Base-by-base conservation (phyloP, 1,140 invertebrate genomes). In the Contarinia nasturtii region DNA sequence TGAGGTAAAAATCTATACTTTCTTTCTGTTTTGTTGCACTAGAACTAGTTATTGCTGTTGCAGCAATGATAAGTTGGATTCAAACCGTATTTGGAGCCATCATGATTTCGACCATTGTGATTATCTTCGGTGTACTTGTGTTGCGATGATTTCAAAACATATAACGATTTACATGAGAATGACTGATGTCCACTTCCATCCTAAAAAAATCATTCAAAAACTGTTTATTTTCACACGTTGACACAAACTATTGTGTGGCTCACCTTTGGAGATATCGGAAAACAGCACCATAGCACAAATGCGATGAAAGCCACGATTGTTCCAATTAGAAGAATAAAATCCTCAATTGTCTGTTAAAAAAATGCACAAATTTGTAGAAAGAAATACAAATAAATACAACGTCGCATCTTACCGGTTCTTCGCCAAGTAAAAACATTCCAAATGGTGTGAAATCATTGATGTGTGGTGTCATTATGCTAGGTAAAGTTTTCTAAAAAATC, bases 281-380 rank as follows among this genome's bases (percentile, higher is more conserved):
- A 76, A 55, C 73, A 76, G 54, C 73, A 76, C 73, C 73, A 76
- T 11, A 76, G 55, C 22, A 76, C 67, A 55, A 76, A 76, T 11
- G 73, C 73, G 46, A 76, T 65, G 56, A 75, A 76, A 33, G 73
- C 73, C 44, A 76, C 73, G 49, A 74, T 56, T 12, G 74, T 75
- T n/a, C 74, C 74, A 49, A 75, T 63, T 27, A 75, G 60, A 33
- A 75, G 55, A 47, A 76, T 75, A 47, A 75, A 74, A 59, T 76
- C 73, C 61, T 76, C 73, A 46, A 75, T 69, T 10, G 71, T 71
- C 73, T 75, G 58, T 22, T 62, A 63, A 48, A n/a, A n/a, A n/a
- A n/a, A n/a, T n/a, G n/a, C 49, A 46, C 49, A 53, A 36, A 52
- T 48, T 36, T 4, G 14, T n/a, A 19, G 22, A 37, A 49, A 2